Base-by-base conservation (phyloP, 2,797 vertebrate genomes). In the Nothura maculosa region DNA sequence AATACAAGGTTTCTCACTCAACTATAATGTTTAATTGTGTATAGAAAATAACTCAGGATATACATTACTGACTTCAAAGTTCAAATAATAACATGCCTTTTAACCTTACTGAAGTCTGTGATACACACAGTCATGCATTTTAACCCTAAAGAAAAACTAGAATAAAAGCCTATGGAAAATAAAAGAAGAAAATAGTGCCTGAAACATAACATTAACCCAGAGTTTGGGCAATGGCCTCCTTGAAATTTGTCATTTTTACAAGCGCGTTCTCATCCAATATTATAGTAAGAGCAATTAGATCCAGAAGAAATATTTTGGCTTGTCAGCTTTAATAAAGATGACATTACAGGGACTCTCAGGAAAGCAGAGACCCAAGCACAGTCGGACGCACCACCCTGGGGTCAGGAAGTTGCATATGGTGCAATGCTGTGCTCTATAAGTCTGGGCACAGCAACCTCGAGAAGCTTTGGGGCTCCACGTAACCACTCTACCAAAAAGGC, bases 91-190 rank as follows among this genome's bases (percentile, higher is more conserved):
- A 64, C 54, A n/a, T 19, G n/a, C 30, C 69, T 81, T 80, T 81
- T 64, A 63, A 82, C 25, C 42, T 74, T 80, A 21, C 61, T 92
- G 63, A 63, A 90, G 83, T 92, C 85, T 62, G 77, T 5, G 32
- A 83, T 73, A 58, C 52, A 81, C 34, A 81, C 24, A 82, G 61
- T 54, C 58, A 19, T 45, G 15, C 5, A 60, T 81, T 83, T 93
- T 63, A 96, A 95, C 54, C 64, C 69, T 91, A 32, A 74, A 92
- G 42, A 52, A 81, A 82, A 92, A 80, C 90, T 67, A 80, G 78
- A 62, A 60, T 74, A 80, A 92, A 87, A 17, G 57, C 69, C 47
- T 66, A 58, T 12, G 89, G 22, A 84, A 74, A 75, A 67, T 2
- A 55, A 83, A 78, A 11, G 6, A 94, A 88, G 48, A 89, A 66